These are phyloP conservation scores for Columba livia DNA, from an alignment of 2,113 vertebrate genomes.

Conservation along the genomic window DNA sequence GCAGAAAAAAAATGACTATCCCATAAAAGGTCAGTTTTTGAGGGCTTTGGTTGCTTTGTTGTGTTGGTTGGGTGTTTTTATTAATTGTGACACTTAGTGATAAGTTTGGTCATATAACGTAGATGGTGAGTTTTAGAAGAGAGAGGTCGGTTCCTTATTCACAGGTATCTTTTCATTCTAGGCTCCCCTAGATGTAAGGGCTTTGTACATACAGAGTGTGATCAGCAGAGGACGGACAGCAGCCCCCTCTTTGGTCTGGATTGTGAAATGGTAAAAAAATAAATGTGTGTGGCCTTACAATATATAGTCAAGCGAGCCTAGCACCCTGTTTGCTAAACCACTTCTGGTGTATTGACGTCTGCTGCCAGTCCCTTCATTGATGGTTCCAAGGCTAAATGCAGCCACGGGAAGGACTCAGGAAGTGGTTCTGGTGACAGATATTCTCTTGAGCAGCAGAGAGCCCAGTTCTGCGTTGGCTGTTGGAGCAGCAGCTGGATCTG, in stretches of 20 bases:
- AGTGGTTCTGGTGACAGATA: background rate
- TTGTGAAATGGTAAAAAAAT: conserved; percentile 89
- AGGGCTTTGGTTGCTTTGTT: background rate
- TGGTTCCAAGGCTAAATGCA: background rate
- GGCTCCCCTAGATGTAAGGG: conserved; percentile 74
- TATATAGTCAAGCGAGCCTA: background rate
- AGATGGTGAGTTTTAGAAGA: background rate
- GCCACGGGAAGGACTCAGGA: background rate
- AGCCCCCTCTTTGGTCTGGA: conserved; percentile 91
- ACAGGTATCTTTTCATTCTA: conserved; percentile 50
- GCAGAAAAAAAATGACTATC: conserved; percentile 69
- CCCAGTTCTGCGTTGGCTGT: background rate
- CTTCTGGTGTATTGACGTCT: background rate
- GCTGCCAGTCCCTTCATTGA: background rate
- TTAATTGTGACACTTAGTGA: background rate
- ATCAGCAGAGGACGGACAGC: conserved; percentile 75
- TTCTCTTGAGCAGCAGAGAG: background rate
- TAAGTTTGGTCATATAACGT: background rate
- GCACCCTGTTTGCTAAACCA: background rate
- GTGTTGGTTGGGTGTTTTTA: background rate
- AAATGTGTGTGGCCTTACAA: background rate
- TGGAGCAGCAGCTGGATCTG: background rate
- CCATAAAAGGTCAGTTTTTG: conserved; percentile 67
- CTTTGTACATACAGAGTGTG: conserved; percentile 74
- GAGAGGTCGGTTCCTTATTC: background rate